Conservation (phyloP, 2,888 invertebrate genomes). For the Tribolium freemani region DNA sequence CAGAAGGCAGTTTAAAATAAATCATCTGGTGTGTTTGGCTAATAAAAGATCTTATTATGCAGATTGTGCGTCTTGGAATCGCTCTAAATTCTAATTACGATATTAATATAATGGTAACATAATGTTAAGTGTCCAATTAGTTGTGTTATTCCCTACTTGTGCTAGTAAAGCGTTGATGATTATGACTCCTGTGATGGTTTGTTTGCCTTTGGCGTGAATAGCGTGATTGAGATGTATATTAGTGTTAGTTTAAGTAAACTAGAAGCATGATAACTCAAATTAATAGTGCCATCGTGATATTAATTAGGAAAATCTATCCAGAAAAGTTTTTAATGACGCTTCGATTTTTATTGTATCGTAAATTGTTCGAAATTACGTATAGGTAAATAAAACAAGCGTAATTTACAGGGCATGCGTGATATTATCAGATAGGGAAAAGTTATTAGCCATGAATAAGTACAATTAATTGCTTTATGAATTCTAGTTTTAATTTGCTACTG, state of each 20-base stretch:
- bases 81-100: not conserved
- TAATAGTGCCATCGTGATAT: not conserved
- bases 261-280: not conserved
- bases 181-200: slow-evolving; percentile 9
- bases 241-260: not conserved
- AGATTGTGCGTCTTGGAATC: not conserved
- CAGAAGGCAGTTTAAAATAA: too few species aligned
- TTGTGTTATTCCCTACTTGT: not conserved
- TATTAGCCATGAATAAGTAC: slow-evolving; percentile 29
- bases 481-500: slow-evolving; percentile 44
- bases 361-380: not conserved
- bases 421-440: slow-evolving; percentile 11
- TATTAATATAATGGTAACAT: not conserved
- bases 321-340: not conserved
- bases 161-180: not conserved
- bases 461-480: slow-evolving; percentile 40
- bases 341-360: not conserved
- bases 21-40: not conserved
- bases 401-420: slow-evolving; percentile 2
- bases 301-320: not conserved
- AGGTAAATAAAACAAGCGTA: slow-evolving; percentile 8
- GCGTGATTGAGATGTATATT: slow-evolving; percentile 8
- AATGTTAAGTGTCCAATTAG: not conserved
- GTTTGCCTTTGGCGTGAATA: slow-evolving; percentile 7
- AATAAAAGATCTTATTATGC: not conserved